Evolutionary conservation across 2,797 vertebrate species (phyloP).

Genomic region (Mycteria americana): DNA sequence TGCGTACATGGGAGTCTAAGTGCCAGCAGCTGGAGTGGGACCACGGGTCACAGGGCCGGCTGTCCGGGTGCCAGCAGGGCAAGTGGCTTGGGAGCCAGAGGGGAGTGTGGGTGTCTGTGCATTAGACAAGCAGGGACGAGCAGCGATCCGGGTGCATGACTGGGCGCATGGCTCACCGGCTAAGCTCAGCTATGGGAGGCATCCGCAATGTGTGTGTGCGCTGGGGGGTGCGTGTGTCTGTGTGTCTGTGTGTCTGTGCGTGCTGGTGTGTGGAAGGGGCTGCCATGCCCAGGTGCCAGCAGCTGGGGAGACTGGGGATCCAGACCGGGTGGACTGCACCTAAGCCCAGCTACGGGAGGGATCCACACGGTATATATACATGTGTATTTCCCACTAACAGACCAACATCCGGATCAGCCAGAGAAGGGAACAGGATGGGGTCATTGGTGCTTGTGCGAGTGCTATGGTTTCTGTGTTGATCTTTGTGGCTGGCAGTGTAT

Average conservation of each 20-base stretch:
- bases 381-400: not conserved
- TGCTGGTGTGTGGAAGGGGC: not conserved
- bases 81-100: not conserved
- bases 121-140: not conserved
- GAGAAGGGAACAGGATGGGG: not conserved
- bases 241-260: too few relatives aligned
- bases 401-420: not conserved
- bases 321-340: not conserved
- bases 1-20: too few relatives aligned
- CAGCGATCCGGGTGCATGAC: fast-evolving
- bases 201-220: not conserved
- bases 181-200: not conserved
- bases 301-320: not conserved
- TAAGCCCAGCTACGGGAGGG: not conserved
- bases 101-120: not conserved
- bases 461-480: not conserved
- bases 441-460: not conserved
- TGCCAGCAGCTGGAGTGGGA: not conserved
- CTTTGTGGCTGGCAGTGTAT: not conserved
- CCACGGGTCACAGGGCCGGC: not conserved
- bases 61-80: not conserved
- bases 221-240: too few relatives aligned
- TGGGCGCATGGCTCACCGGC: not conserved
- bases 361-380: too few relatives aligned
- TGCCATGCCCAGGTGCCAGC: not conserved